Conservation (phyloP, 2,888 invertebrate genomes). For the Drosophila atripex region DNA sequence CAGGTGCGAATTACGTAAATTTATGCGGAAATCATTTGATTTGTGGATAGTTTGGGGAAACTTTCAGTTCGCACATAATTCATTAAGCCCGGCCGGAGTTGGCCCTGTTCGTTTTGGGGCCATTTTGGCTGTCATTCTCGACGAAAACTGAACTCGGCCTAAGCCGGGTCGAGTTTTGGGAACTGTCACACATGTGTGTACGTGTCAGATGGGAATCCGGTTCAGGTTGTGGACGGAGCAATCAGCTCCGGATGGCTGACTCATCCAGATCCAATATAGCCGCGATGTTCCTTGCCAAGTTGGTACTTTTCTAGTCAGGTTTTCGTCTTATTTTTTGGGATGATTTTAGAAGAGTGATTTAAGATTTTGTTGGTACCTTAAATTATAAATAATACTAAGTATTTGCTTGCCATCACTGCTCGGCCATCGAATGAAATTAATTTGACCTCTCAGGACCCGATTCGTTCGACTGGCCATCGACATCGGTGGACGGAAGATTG, state of each 20-base stretch:
- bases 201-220: constrained; percentile 24
- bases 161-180: constrained; percentile 39
- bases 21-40: constrained; percentile 46
- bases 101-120: not conserved
- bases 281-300: not conserved
- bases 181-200: constrained; percentile 37
- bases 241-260: constrained; percentile 6
- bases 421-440: constrained; percentile 14
- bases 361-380: no score
- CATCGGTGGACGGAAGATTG: constrained; percentile 7
- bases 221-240: constrained; percentile 20
- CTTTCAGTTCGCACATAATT: constrained; percentile 45
- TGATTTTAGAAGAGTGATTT: no score
- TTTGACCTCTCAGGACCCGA: constrained; percentile 30
- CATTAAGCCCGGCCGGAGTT: constrained; percentile 33
- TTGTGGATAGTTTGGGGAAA: constrained; percentile 36
- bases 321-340: not conserved
- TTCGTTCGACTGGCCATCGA: constrained; percentile 35
- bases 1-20: constrained; percentile 40
- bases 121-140: constrained; percentile 39
- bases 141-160: constrained; percentile 35
- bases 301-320: not conserved
- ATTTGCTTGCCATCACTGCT: not conserved
- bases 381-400: no score
- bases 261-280: constrained; percentile 12